Evolutionary conservation across 2,113 vertebrate genomes (phyloP).

Genomic region (Australoheros scitulus): DNA sequence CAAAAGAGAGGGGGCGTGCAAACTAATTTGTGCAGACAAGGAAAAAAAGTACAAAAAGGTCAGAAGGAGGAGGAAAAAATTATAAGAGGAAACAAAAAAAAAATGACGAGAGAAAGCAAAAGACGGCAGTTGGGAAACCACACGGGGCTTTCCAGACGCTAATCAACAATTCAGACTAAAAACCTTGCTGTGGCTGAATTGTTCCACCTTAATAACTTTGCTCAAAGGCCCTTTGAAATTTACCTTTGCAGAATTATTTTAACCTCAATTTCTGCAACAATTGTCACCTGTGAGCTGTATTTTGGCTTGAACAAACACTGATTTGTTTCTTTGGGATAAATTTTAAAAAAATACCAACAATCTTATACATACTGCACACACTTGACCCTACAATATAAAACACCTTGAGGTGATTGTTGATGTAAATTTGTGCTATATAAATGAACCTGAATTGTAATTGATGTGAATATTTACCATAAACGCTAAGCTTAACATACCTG

Average conservation of each 20-base stretch:
- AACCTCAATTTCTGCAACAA: not conserved
- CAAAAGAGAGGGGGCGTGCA: not conserved
- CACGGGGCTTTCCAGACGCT: conserved; percentile 72
- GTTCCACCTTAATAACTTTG: not conserved
- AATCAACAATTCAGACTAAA: conserved; percentile 12
- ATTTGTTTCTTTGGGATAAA: not conserved
- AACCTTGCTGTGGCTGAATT: not conserved
- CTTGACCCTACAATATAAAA: not conserved
- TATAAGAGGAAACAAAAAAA: conserved; percentile 5
- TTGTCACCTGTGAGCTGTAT: not conserved
- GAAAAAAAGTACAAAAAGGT: conserved; percentile 23
- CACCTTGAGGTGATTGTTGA: not conserved
- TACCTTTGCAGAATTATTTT: not conserved
- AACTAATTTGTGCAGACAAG: not conserved
- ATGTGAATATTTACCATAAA: too few relatives aligned
- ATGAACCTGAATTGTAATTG: not conserved
- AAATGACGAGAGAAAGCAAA: conserved; percentile 12
- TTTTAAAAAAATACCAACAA: not conserved
- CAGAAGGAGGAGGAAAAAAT: conserved; percentile 20
- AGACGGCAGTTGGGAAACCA: conserved; percentile 49
- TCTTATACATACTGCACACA: not conserved
- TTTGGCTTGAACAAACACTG: not conserved
- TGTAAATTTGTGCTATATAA: not conserved
- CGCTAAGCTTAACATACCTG: too few relatives aligned
- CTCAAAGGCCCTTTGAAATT: not conserved